A percentile compares a stretch with the other conserved stretches of the same genome.
Conservation (phyloP, 2,113 vertebrate genomes). For the Ophiodon elongatus region DNA sequence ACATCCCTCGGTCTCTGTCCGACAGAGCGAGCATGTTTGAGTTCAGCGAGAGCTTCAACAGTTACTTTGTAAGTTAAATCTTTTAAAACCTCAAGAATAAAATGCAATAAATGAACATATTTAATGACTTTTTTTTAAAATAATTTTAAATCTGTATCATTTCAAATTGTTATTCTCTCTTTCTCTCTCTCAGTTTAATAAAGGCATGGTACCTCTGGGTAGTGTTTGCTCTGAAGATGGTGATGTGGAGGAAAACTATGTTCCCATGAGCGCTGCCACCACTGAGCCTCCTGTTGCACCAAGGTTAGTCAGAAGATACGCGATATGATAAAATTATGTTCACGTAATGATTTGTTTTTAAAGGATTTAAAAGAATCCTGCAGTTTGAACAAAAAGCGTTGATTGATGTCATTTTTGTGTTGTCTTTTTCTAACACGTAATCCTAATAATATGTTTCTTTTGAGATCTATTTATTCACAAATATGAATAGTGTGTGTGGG, state of each 20-base stretch:
- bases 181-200: constrained; percentile 62
- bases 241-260: constrained; percentile 73
- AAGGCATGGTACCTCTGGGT: constrained; percentile 77
- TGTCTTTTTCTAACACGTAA: not conserved
- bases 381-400: not conserved
- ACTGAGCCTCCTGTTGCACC: constrained; percentile 64
- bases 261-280: constrained; percentile 75
- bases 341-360: not conserved
- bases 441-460: not conserved
- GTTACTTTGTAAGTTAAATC: constrained; percentile 73
- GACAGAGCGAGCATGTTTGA: constrained; percentile 75
- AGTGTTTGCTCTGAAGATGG: constrained; percentile 67
- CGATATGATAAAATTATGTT: not conserved
- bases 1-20: constrained; percentile 50
- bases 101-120: not conserved
- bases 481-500: no score
- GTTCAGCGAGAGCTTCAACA: constrained; percentile 81
- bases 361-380: not conserved
- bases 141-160: not conserved
- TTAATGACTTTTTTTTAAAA: not conserved
- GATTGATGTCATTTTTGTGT: no score
- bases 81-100: not conserved
- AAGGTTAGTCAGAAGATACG: constrained; percentile 33
- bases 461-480: no score
- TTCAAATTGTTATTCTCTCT: not conserved